Conservation (phyloP, 1,140 invertebrate genomes). For the Drosophila pallidifrons region DNA sequence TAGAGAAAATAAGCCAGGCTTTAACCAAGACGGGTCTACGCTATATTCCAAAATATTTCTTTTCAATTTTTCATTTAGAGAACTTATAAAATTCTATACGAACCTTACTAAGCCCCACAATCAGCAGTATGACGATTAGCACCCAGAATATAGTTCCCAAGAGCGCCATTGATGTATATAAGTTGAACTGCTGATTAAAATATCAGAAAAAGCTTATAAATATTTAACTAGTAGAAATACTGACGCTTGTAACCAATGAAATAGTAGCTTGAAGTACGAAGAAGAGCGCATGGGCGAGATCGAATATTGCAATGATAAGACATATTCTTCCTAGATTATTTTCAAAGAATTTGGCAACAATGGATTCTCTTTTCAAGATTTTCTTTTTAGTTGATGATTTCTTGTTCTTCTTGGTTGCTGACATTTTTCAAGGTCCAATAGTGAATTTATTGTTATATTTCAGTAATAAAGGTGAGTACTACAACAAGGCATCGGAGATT, state of each 20-base stretch:
- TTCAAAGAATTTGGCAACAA: neutral
- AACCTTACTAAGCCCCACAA: conserved; percentile 65
- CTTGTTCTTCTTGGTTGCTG: conserved; percentile 46
- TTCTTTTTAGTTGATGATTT: conserved; percentile 4
- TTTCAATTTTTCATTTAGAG: neutral
- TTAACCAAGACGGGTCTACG: conserved; percentile 42
- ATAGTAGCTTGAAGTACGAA: conserved; percentile 56
- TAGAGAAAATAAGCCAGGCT: conserved; percentile 62
- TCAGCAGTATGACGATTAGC: conserved; percentile 49
- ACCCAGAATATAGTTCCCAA: conserved; percentile 66
- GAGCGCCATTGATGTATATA: conserved; percentile 49
- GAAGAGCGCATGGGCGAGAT: conserved; percentile 59
- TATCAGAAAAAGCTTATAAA: neutral
- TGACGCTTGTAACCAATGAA: conserved; percentile 44
- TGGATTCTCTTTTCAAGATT: neutral
- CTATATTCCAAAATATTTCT: conserved; percentile 19
- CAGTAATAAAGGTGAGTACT: conserved; percentile 25
- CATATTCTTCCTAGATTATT: conserved; percentile 52
- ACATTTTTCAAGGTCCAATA: conserved; percentile 40
- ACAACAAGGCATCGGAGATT: conserved; percentile 47
- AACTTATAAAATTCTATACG: conserved; percentile 4
- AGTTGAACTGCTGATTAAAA: conserved; percentile 35
- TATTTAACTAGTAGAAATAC: neutral
- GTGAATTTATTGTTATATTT: conserved; percentile 2
- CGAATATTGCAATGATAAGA: conserved; percentile 45